Evolutionary conservation across 2,888 invertebrate genomes (phyloP), one percentile per base, ranked within the genome.

Genomic region (Arge pagana): DNA sequence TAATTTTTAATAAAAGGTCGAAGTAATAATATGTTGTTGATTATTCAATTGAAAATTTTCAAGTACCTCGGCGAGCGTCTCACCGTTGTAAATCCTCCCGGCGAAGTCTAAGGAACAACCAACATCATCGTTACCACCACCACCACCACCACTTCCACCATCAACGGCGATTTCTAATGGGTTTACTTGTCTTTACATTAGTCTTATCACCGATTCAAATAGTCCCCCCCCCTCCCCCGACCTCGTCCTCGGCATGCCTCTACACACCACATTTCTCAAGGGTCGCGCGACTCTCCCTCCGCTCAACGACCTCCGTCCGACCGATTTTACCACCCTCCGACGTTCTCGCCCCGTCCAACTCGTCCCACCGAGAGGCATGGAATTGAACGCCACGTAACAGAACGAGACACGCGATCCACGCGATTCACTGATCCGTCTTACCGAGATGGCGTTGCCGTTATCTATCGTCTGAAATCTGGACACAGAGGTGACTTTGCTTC

Each of bases 361-460:
- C n/a, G n/a, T n/a, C n/a, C n/a, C 35, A 26, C 26, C 4, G 10
- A 21, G 21, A 51, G 36, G 26, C 28, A 26, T 21, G 16, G 48
- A 48, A 40, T 35, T 23, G 23, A 42, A 18, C 37, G 49, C 42
- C 37, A 21, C 42, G 30, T 23, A 36, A 13, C 24, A 30, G 41
- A 30, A 31, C 53, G 56, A 59, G 55, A 55, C 54, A 52, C 55
- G 43, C 50, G 54, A 45, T 45, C 62, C 73, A 74, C 72, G 73
- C 73, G 68, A 74, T 72, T 60, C 66, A 64, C 72, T 75, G 76
- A 73, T 76, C 75, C 71, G 68, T 73, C 74, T 70, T 76, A 58
- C 57, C 54, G 13, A 61, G 68, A 67, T 72, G 72, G 70, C 72
- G 70, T 73, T 71, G 66, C 68, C 59, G 62, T 64, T 74, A 72